phyloP scores from a whole-genome alignment of 2,113 vertebrate species.

The Brachypteracias leptosomus region DNA sequence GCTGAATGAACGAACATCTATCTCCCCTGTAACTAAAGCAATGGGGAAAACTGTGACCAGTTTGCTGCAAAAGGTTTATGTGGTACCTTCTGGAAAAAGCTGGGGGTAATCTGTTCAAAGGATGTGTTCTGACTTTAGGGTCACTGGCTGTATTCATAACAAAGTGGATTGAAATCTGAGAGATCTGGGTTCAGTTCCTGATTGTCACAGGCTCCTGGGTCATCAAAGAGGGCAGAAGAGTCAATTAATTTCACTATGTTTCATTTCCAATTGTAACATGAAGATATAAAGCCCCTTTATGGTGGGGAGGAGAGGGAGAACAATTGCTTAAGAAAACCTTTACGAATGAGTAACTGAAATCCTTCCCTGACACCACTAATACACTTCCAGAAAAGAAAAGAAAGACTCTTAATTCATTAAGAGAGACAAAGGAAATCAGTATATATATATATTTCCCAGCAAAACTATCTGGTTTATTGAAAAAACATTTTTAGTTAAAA shows the following conservation, averaged over 20 bases:
- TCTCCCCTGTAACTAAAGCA: neutral
- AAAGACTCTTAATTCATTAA: neutral
- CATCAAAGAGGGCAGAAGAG: neutral
- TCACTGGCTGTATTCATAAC: neutral
- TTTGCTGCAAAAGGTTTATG: neutral
- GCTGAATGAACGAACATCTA: neutral
- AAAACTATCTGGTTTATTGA: neutral
- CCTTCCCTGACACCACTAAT: neutral
- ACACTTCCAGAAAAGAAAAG: neutral
- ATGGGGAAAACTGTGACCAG: neutral
- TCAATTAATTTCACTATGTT: neutral
- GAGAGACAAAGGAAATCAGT: neutral
- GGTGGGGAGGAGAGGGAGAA: neutral
- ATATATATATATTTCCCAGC: neutral
- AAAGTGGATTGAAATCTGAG: neutral
- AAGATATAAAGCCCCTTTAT: neutral
- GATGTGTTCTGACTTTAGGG: neutral
- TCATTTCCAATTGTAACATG: conserved; percentile 1
- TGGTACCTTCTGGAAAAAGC: neutral
- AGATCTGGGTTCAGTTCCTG: neutral
- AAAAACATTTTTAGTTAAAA: neutral
- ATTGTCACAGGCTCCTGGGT: neutral
- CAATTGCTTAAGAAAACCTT: neutral
- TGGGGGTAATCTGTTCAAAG: neutral
- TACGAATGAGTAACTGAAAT: neutral